phyloP scores from a whole-genome alignment of 1,140 invertebrate genomes.

The Zaprionus davidi region DNA sequence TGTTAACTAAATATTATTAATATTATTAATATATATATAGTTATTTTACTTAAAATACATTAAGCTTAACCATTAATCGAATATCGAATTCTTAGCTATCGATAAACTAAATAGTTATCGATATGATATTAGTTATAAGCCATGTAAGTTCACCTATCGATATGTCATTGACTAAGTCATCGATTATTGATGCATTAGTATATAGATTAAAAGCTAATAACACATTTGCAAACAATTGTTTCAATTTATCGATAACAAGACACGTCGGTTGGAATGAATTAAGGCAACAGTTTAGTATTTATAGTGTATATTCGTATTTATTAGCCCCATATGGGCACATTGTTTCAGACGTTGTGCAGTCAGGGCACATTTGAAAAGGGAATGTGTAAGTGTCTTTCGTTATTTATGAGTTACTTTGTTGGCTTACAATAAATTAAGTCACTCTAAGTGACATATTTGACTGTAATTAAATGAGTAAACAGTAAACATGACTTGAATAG shows the following conservation, averaged over 20 bases:
- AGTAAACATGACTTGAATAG: constrained; percentile 12
- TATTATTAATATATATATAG: not conserved
- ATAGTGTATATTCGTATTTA: not conserved
- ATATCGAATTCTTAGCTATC: not conserved
- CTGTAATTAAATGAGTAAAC: not conserved
- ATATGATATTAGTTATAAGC: not conserved
- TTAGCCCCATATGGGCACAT: not conserved
- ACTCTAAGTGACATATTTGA: not conserved
- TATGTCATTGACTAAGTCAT: too few species aligned
- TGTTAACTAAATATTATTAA: too few species aligned
- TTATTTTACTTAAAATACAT: too few species aligned
- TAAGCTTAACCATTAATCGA: too few species aligned
- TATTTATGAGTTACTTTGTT: not conserved
- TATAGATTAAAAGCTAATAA: too few species aligned
- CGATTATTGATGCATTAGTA: too few species aligned
- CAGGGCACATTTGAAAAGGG: not conserved
- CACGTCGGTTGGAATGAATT: too few species aligned
- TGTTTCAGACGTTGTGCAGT: not conserved
- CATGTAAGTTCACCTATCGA: too few species aligned
- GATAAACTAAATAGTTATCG: not conserved
- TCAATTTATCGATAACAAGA: too few species aligned
- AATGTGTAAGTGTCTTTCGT: not conserved
- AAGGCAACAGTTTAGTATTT: not conserved
- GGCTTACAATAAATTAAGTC: constrained; percentile 1
- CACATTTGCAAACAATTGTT: too few species aligned